These are phyloP conservation scores for Schmidtea mediterranea DNA, from an alignment of 1,140 invertebrate genomes.

Conservation along the genomic window DNA sequence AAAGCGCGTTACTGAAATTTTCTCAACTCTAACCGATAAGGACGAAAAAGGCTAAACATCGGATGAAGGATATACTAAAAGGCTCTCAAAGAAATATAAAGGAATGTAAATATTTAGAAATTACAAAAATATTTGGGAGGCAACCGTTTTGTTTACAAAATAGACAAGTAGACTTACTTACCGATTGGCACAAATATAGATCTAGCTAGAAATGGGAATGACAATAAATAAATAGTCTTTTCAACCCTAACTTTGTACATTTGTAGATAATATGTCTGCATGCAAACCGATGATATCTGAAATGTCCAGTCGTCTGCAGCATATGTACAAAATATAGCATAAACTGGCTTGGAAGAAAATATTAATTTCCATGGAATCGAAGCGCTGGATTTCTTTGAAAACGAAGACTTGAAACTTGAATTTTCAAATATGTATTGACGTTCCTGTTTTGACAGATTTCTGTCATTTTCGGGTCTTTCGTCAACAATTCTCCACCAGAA, in stretches of 20 bases:
- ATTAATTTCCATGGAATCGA: constrained; percentile 4
- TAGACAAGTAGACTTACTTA: too few relatives aligned
- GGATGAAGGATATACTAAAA: too few relatives aligned
- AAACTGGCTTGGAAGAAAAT: constrained; percentile 5
- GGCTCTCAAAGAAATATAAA: too few relatives aligned
- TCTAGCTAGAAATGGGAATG: constrained; percentile 5
- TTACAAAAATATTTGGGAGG: too few relatives aligned
- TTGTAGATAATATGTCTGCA: constrained; percentile 4
- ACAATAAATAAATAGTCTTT: neutral
- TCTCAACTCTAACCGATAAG: too few relatives aligned
- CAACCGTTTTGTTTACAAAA: too few relatives aligned
- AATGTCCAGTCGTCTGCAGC: constrained; percentile 6
- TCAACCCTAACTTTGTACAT: neutral
- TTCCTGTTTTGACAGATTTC: neutral
- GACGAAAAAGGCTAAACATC: too few relatives aligned
- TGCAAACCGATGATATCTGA: constrained; percentile 6
- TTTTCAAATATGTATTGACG: neutral
- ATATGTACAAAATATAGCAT: constrained; percentile 4
- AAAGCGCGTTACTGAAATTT: too few relatives aligned
- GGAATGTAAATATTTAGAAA: too few relatives aligned
- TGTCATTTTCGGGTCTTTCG: neutral
- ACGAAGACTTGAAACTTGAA: neutral
- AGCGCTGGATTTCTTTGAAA: neutral
- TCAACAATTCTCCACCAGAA: constrained; percentile 6
- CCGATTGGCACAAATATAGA: constrained; percentile 6